Evolutionary conservation across 2,888 invertebrate genomes (phyloP), one percentile per base, ranked within the genome.

Genomic region (Uropetala carovei): DNA sequence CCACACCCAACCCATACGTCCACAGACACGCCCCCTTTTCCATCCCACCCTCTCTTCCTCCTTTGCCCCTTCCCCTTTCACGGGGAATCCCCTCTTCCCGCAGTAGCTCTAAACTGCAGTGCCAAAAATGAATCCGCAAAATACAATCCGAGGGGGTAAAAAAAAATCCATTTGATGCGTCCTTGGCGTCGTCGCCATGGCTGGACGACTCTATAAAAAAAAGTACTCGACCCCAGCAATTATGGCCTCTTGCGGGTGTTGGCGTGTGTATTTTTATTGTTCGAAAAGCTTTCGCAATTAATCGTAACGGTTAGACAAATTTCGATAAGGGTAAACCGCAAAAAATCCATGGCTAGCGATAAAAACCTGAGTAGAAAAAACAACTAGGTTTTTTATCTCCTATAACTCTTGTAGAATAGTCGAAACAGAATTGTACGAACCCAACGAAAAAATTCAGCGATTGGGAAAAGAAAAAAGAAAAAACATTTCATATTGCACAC

Each of bases 161-260:
- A 64, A 86, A n/a, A 86, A 68, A 68, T 43, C 64, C 43, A 89
- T 89, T 89, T 11, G 56, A 89, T 68, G 60, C 64, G 64, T 56
- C 83, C 83, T 83, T n/a, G 57, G 56, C 83, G 83, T 68, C 89
- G 18, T 60, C 86, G 64, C 89, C 89, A 64, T 83, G 57, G 57
- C 83, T 56, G 57, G 56, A 57, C n/a, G 57, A 57, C 56, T 57
- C 83, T 83, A 43, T 57, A 83, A n/a, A 18, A 64, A 64, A 64
- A 89, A 86, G 59, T 30, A 60, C 86, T 83, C 83, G 83, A 56
- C 16, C 60, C n/a, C 86, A 30, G n/a, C 89, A 43, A 56, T 89
- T 89, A 89, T 89, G 89, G 64, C 30, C 43, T 30, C 64, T 89
- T 68, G 14, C n/a, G 18, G 64, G 86, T 60, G 43, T 60, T 14